Conservation (phyloP, 2,797 vertebrate species). For the Pseudomugil gertrudae region DNA sequence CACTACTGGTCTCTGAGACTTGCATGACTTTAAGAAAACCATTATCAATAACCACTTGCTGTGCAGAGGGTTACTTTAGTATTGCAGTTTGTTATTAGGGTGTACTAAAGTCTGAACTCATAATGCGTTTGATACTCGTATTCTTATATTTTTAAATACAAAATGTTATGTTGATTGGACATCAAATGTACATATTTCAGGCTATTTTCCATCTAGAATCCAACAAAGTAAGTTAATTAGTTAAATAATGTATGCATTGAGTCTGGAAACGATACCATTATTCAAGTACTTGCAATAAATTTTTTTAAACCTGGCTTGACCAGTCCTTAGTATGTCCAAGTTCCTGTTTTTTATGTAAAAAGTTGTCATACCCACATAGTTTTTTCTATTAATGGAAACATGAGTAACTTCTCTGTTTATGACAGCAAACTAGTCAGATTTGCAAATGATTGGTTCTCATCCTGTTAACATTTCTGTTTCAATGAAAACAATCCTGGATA, state of each 20-base stretch:
- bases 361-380: not conserved
- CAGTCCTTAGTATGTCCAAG: not conserved
- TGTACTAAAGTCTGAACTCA: not conserved
- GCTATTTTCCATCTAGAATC: too few relatives aligned
- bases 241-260: too few relatives aligned
- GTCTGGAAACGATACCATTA: too few relatives aligned
- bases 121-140: constrained; percentile 57
- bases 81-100: not conserved
- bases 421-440: constrained; percentile 18
- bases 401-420: not conserved
- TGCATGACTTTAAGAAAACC: constrained; percentile 7
- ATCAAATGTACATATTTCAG: too few relatives aligned
- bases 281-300: too few relatives aligned
- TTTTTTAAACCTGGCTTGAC: not conserved
- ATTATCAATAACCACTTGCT: constrained; percentile 29
- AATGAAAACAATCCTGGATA: not conserved
- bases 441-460: not conserved
- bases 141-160: not conserved
- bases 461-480: not conserved
- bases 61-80: constrained; percentile 1
- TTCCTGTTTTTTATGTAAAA: not conserved
- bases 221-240: too few relatives aligned
- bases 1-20: not conserved
- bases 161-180: not conserved
- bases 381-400: too few relatives aligned